Percentiles rank a stretch among this genome's conserved stretches.
These are phyloP conservation scores for Grapholita molesta DNA, from an alignment of 1,140 invertebrate genomes.

Conservation along the genomic window DNA sequence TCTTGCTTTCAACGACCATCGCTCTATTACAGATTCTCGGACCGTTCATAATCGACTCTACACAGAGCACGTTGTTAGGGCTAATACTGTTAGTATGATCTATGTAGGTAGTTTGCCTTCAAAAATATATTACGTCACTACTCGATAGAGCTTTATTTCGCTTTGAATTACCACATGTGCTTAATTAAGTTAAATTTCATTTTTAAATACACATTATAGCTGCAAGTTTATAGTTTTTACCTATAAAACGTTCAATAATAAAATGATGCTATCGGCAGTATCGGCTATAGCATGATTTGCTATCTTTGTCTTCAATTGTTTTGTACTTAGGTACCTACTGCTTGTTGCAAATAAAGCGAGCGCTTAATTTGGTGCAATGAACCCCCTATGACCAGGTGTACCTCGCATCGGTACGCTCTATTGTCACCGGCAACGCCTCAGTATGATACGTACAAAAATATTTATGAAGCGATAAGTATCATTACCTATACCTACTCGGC, in stretches of 20 bases:
- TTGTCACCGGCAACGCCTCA: neutral
- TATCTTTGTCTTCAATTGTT: neutral
- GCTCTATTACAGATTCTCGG: slow-evolving; percentile 16
- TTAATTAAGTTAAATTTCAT: neutral
- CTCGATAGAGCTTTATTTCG: too few relatives aligned
- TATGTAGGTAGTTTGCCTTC: too few relatives aligned
- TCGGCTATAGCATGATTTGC: neutral
- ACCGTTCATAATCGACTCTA: neutral
- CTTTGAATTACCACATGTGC: too few relatives aligned
- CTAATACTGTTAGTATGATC: neutral
- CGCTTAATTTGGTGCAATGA: slow-evolving; percentile 21
- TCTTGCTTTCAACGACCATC: slow-evolving; percentile 43
- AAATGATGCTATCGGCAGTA: neutral
- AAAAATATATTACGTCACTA: too few relatives aligned
- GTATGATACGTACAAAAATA: slow-evolving; percentile 6
- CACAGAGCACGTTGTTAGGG: neutral
- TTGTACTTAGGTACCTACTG: neutral
- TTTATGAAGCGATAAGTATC: neutral
- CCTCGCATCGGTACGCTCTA: neutral
- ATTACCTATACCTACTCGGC: slow-evolving; percentile 18
- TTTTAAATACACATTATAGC: too few relatives aligned
- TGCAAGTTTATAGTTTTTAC: neutral
- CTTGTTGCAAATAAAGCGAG: neutral
- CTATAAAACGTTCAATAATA: neutral
- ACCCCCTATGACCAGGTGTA: slow-evolving; percentile 22